Percentiles rank a stretch among this genome's conserved stretches.
These are phyloP conservation scores for Prinia subflava DNA, from an alignment of 2,113 vertebrate genomes.

Conservation along the genomic window DNA sequence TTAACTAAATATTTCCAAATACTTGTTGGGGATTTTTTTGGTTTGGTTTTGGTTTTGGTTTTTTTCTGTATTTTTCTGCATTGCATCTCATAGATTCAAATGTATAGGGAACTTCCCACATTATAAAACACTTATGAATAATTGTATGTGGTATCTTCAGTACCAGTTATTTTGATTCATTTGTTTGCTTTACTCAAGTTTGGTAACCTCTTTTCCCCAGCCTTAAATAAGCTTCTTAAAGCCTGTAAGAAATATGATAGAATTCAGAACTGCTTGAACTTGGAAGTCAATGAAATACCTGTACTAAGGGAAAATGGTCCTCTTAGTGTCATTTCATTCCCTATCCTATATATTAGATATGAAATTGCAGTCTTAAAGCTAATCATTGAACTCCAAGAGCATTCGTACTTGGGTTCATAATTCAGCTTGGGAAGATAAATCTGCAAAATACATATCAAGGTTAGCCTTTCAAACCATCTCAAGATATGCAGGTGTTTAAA, in stretches of 20 bases:
- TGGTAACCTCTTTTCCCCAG: background rate
- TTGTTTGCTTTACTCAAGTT: background rate
- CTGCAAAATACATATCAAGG: background rate
- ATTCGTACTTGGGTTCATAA: background rate
- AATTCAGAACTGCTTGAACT: background rate
- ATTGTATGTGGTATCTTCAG: background rate
- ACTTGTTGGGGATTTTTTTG: background rate
- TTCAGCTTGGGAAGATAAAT: background rate
- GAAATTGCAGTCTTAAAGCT: background rate
- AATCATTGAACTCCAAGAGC: background rate
- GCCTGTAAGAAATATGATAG: background rate
- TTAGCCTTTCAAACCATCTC: background rate
- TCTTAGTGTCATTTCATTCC: background rate
- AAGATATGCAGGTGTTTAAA: background rate
- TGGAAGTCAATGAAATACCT: background rate
- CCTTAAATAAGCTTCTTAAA: background rate
- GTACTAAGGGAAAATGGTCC: background rate
- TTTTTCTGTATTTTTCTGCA: background rate
- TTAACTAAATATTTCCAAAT: background rate
- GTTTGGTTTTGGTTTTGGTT: background rate
- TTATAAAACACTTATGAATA: background rate
- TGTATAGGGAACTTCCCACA: background rate
- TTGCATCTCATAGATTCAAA: background rate
- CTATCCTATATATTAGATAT: background rate
- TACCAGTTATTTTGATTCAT: background rate